Evolutionary conservation across 2,797 vertebrate genomes (phyloP), one percentile per base, ranked within the genome.

Genomic region (Microcaecilia unicolor): DNA sequence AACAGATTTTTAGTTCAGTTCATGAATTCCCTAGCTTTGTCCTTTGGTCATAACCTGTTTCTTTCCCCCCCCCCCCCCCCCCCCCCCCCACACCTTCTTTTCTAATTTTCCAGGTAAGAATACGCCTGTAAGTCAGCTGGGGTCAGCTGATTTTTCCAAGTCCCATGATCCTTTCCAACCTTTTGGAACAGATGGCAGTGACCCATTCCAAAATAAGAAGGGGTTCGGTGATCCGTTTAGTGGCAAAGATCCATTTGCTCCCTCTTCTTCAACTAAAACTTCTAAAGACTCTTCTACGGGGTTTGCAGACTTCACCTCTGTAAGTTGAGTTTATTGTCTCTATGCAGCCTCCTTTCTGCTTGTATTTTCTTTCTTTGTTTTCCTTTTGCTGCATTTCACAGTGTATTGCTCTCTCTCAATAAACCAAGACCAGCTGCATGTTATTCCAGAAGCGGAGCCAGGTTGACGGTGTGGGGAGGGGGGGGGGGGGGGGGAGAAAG

Each of bases 121-220:
- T 52, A 93, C 94, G 41, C 95, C 94, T 25, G 89, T 97, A 65
- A 89, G 75, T 73, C 77, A 87, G 42, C 78, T 87, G 6, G 84
- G 80, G 54, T 64, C 88, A 33, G 57, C 80, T 36, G 90, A 93
- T 53, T 74, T 84, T 33, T 61, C 87, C 65, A 93, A 93, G 76
- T 59, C 86, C 38, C 80, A 84, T 30, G 95, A 97, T 69, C 92
- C 94, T 33, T 97, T 99, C 83, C 93, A 94, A 78, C 90, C 93
- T 2, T 97, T 95, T 11, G 80, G 83, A 52, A 64, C 84, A 30
- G 91, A 92, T 25, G 69, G 64, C 54, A 69, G 77, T 22, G 94
- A 97, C 77, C 92, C 84, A 1, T 97, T 97, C 72, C 92, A 92
- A 72, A 91, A 76, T 83, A 92, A 90, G 87, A 95, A 93, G 67